phyloP scores from a whole-genome alignment of 2,113 vertebrate species.

The Dasyornis broadbenti region DNA sequence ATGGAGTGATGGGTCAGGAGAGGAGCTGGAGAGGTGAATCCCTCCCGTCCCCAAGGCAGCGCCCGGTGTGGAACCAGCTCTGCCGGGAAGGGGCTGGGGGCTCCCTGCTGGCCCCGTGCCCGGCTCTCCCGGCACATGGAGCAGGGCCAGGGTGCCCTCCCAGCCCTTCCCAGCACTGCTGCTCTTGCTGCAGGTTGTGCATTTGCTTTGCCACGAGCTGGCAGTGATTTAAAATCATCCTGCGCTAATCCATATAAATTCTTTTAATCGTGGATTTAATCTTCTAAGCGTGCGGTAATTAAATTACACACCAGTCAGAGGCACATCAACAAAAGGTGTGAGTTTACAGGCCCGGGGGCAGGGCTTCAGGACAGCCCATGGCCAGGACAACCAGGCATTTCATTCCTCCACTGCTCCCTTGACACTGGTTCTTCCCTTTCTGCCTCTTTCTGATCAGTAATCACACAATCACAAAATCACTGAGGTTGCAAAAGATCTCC shows the following conservation, averaged over 20 bases:
- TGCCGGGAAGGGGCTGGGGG: neutral
- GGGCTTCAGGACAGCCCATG: neutral
- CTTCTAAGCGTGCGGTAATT: slow-evolving; percentile 55
- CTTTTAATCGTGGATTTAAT: slow-evolving; percentile 66
- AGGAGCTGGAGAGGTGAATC: neutral
- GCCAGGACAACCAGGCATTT: rapidly evolving
- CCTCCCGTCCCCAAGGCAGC: neutral
- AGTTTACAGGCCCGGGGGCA: neutral
- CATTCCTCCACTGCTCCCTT: neutral
- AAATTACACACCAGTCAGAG: slow-evolving; percentile 48
- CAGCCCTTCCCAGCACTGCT: rapidly evolving
- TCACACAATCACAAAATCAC: too few species aligned
- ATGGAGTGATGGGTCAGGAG: neutral
- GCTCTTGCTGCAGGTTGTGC: neutral
- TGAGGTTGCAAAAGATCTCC: neutral
- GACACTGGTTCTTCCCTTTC: neutral
- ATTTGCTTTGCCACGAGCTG: neutral
- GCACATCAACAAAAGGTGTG: neutral
- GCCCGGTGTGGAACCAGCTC: neutral
- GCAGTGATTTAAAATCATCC: slow-evolving; percentile 52
- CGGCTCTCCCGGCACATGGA: rapidly evolving
- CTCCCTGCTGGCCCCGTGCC: rapidly evolving
- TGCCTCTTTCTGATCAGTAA: too few species aligned
- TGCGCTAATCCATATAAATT: slow-evolving; percentile 64
- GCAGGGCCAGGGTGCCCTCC: neutral